Conservation (phyloP, 2,888 invertebrate genomes). For the Caenorhabditis virilis region DNA sequence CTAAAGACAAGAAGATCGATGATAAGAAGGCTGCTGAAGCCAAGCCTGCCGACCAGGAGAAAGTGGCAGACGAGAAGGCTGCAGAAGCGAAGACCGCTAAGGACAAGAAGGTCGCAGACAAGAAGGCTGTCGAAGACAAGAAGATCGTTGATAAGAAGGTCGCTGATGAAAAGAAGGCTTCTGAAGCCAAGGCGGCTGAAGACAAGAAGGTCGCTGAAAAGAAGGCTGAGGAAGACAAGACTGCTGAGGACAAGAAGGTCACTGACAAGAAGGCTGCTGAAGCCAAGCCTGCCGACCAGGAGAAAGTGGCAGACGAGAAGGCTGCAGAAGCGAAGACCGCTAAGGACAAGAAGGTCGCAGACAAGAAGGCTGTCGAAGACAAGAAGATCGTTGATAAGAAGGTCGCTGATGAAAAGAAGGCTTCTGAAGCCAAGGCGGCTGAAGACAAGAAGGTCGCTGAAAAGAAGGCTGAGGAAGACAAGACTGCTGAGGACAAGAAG, state of each 20-base stretch:
- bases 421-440: neutral
- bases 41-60: neutral
- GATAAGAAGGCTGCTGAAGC: conserved; percentile 12
- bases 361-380: conserved; percentile 3
- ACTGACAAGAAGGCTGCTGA: conserved; percentile 6
- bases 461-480: conserved; percentile 2
- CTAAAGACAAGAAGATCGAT: conserved; percentile 6
- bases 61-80: conserved; percentile 6
- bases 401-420: conserved; percentile 4
- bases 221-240: conserved; percentile 2
- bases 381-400: conserved; percentile 11
- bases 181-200: conserved; percentile 2
- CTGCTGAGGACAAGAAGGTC: conserved; percentile 14
- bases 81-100: conserved; percentile 5
- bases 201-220: conserved; percentile 5
- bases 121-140: conserved; percentile 9
- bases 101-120: neutral
- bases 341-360: conserved; percentile 8
- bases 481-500: conserved; percentile 5
- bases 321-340: conserved; percentile 2
- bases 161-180: conserved; percentile 3
- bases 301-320: conserved; percentile 11
- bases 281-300: conserved; percentile 1
- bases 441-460: conserved; percentile 12
- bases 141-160: conserved; percentile 14